Base-by-base conservation (phyloP, 2,113 vertebrate species). In the Erinaceus europaeus region DNA sequence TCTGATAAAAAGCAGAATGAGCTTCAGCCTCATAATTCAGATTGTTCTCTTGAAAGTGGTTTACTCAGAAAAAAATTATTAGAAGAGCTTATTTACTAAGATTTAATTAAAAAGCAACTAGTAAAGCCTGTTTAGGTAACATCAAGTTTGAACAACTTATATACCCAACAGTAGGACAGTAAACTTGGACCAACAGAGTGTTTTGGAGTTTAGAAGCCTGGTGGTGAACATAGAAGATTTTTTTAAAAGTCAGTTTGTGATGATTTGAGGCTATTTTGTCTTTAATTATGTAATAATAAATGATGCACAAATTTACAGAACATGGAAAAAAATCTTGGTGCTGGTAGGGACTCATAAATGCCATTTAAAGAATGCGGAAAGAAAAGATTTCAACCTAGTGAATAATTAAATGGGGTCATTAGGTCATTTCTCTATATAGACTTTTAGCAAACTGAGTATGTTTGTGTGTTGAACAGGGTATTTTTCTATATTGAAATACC, bases 371-470 rank as follows among this genome's bases (percentile, higher is more conserved):
- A 82, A 38, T 72, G 21, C 1, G 10, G 18, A 46, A 80, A 79
- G 67, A 90, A 36, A 72, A 86, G 78, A 64, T 55, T 92, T 62
- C 44, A 89, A 6, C 29, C 71, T 84, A 34, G 25, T 92, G 50
- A 94, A 85, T 87, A 79, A 86, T 84, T 77, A 44, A 81, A 52
- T 80, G 42, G 53, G 53, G 20, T 86, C 20, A 44, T 88, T 57
- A 76, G 55, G 55, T 79, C 17, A 7, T 86, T 94, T 90, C 32
- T 48, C 32, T 77, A 77, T 50, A 29, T 76, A 36, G 46, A 76
- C 48, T 85, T 87, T 62, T 68, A 79, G 21, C n/a, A 80, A 64
- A 67, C 48, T 25, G 69, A 2, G 48, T 93, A 14, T 4, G 12
- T 44, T 4, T 4, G 11, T 44, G 10, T 71, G 9, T 79, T 86